A percentile compares a stretch with the other conserved stretches of the same genome.
Evolutionary conservation across 2,888 invertebrate genomes (phyloP).

Genomic region (Meta bourneti): DNA sequence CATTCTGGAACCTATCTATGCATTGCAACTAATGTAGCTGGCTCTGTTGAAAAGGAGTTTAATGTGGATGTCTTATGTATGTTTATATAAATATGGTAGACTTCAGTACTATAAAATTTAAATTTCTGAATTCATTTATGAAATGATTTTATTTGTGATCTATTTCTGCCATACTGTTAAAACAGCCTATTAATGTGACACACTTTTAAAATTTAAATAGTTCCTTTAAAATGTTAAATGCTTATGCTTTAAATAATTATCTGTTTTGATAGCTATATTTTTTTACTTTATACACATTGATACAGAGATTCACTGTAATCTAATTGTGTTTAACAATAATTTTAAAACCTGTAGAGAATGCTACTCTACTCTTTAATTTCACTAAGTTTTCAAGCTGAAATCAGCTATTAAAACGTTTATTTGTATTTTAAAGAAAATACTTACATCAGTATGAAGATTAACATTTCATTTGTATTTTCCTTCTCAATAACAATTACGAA

Average conservation of each 20-base stretch:
- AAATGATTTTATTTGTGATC: neutral
- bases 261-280: no score
- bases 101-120: neutral
- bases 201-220: neutral
- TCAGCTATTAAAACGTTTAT: no score
- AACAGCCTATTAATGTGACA: neutral
- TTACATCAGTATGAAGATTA: no score
- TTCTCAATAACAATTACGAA: no score
- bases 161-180: neutral
- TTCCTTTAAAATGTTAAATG: neutral
- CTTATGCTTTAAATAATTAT: neutral
- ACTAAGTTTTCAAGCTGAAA: no score
- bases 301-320: no score
- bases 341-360: no score
- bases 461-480: no score
- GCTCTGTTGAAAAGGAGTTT: slow-evolving; percentile 81
- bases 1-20: slow-evolving; percentile 84
- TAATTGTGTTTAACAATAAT: no score
- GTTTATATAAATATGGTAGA: slow-evolving; percentile 2
- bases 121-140: neutral
- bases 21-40: slow-evolving; percentile 84
- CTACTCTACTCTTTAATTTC: no score
- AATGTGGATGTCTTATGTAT: slow-evolving; percentile 72
- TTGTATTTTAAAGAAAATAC: no score
- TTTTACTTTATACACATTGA: no score